Conservation (phyloP, 2,113 vertebrate genomes). For the Sceloporus undulatus region DNA sequence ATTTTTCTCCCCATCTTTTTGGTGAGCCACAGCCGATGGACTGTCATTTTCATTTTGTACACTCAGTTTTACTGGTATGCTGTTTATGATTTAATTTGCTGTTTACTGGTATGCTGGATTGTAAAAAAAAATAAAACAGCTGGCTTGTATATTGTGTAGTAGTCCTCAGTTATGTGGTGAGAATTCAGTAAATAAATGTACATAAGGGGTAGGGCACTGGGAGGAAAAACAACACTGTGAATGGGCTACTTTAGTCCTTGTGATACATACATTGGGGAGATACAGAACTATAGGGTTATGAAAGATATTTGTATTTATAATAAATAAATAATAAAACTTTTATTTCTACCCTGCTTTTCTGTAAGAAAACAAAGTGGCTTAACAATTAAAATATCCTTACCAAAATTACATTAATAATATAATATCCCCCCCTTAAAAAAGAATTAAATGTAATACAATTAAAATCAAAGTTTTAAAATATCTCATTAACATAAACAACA, state of each 20-base stretch:
- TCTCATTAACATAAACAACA: too few relatives aligned
- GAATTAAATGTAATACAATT: too few relatives aligned
- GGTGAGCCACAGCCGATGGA: neutral
- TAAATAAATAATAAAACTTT: too few relatives aligned
- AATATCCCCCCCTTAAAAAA: too few relatives aligned
- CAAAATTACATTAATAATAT: too few relatives aligned
- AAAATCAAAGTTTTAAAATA: too few relatives aligned
- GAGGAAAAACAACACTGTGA: neutral
- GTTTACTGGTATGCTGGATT: neutral
- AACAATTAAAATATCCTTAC: too few relatives aligned
- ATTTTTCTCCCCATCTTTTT: neutral
- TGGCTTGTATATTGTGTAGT: neutral
- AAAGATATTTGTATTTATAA: too few relatives aligned
- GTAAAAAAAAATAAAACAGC: constrained; percentile 16
- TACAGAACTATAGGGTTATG: too few relatives aligned
- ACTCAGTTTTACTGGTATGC: neutral
- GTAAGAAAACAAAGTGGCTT: too few relatives aligned
- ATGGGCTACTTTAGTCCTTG: neutral
- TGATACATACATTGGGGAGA: neutral
- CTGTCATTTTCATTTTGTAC: constrained; percentile 12
- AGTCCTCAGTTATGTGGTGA: neutral
- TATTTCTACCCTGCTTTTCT: too few relatives aligned
- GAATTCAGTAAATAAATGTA: neutral
- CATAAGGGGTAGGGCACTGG: neutral
- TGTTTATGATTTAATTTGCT: neutral